A percentile compares a stretch with the other conserved stretches of the same genome.
Conservation (phyloP, 2,797 vertebrate genomes). For the Catostomus latipinnis region DNA sequence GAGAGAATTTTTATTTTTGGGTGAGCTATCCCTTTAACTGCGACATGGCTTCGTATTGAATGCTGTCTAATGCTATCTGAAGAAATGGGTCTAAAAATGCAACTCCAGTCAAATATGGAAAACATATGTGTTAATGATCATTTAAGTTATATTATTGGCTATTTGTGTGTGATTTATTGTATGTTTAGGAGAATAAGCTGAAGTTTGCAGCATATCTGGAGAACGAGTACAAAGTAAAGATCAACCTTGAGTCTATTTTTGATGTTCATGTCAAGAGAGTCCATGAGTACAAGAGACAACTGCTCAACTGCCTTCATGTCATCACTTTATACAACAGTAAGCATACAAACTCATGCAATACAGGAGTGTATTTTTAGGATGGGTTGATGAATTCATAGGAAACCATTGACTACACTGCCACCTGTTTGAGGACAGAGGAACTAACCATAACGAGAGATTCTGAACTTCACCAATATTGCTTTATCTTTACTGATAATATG, state of each 20-base stretch:
- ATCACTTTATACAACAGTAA: slow-evolving; percentile 86
- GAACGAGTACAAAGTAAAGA: slow-evolving; percentile 82
- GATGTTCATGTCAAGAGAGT: slow-evolving; percentile 89
- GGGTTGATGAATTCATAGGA: background rate
- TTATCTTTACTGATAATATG: too few species aligned
- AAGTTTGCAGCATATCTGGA: slow-evolving; percentile 85
- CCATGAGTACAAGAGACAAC: slow-evolving; percentile 88
- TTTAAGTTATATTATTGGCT: background rate
- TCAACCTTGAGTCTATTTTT: slow-evolving; percentile 85
- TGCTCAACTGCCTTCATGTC: slow-evolving; percentile 85
- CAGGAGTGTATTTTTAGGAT: too few species aligned
- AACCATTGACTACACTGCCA: slow-evolving; percentile 26
- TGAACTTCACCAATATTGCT: too few species aligned
- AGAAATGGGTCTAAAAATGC: too few species aligned
- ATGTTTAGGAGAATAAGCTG: slow-evolving; percentile 86
- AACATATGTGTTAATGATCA: background rate
- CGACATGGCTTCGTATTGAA: too few species aligned
- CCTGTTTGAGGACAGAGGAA: slow-evolving; percentile 2
- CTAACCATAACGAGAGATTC: too few species aligned
- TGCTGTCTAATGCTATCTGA: too few species aligned
- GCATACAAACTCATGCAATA: slow-evolving; percentile 40
- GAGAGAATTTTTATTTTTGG: too few species aligned
- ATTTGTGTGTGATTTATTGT: background rate
- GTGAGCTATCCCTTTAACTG: too few species aligned
- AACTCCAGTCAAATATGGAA: background rate